Base-by-base conservation (phyloP, 2,888 invertebrate genomes). In the Chloromyia formosa region DNA sequence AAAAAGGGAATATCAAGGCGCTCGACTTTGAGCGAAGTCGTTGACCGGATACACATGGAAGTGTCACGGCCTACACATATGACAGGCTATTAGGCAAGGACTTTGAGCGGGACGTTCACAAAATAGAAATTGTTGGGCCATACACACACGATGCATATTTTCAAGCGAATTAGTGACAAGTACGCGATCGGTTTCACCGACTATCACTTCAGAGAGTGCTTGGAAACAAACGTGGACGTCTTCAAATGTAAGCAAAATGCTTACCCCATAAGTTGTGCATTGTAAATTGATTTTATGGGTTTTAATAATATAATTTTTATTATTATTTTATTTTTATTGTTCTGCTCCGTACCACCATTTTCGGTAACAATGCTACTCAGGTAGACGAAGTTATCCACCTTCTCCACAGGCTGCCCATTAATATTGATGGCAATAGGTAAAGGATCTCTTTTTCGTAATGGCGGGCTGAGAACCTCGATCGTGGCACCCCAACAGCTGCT, bases 161-260 rank as follows among this genome's bases (percentile, higher is more conserved):
- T 92, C 83, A 95, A 94, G 85, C 88, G 92, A 0, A 89, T 90
- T 23, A 89, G 90, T 77, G 93, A 93, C 81, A 91, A 93, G 82
- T 88, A 89, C 27, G 80, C 81, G 4, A 84, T 97, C 0, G 97
- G 97, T 1, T 87, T 89, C 68, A 91, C 88, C 80, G 95, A 97
- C 82, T 87, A 92, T 80, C 93, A 94, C 80, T 87, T 95, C 58
- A 86, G 96, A 76, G 90, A 88, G 5, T 97, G 97, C 82, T 90
- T 91, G 79, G 93, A 94, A 83, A 97, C 97, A 0, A 93, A 91
- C 9, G 88, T 96, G 3, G 94, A 96, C 82, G 92, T 96, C 79
- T 93, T 93, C 78, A 91, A 92, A 61, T 80, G 78, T 73, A 75
- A 78, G 45, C 78, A 79, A 75, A 77, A 69, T 54, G 2, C 12